Evolutionary conservation across 35 echinoderm and acorn worm genomes (phyloP), one percentile per base, ranked within the genome.

Genomic region (Hemicentrotus pulcherrimus): DNA sequence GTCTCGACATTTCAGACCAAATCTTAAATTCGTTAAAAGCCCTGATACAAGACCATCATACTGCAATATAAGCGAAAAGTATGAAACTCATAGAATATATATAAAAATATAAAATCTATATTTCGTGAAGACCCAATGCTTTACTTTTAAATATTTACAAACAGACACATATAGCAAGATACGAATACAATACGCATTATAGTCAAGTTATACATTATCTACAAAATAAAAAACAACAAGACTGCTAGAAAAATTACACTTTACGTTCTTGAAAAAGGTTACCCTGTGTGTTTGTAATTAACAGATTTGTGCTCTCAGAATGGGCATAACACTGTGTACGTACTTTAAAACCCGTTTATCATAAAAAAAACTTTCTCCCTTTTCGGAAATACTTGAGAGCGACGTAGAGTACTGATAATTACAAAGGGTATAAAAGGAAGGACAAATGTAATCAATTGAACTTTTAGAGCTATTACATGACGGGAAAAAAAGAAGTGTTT

Each of bases 41-140:
- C 50, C 1, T 55, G 10, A 55, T 55, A 55, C 50, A 55, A 55
- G 50, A 55, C 50, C 50, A 55, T 15, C 50, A 55, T 55, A 55
- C 50, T 55, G 50, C 50, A 11, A 55, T 78, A 78, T 78, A 22
- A 78, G 65, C 65, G 65, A 78, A 78, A 78, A 78, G 65, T 78
- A 78, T 78, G 65, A 78, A 78, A 78, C 65, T 78, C 65, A 78
- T 78, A 78, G 65, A 78, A 78, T 78, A 78, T 78, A 78, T 78
- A 78, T 78, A 78, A 78, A 78, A 78, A 78, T 78, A 78, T 78
- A 78, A 78, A 78, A 78, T 78, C 65, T 78, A 78, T 78, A 78
- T 78, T 78, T 78, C 28, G 10, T 78, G 65, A 78, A 78, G 65
- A 78, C 65, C 65, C 65, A 78, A 22, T 28, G 65, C 65, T 22